These are phyloP conservation scores for Calliphora vicina DNA, from an alignment of 1,140 invertebrate genomes.

Conservation along the genomic window DNA sequence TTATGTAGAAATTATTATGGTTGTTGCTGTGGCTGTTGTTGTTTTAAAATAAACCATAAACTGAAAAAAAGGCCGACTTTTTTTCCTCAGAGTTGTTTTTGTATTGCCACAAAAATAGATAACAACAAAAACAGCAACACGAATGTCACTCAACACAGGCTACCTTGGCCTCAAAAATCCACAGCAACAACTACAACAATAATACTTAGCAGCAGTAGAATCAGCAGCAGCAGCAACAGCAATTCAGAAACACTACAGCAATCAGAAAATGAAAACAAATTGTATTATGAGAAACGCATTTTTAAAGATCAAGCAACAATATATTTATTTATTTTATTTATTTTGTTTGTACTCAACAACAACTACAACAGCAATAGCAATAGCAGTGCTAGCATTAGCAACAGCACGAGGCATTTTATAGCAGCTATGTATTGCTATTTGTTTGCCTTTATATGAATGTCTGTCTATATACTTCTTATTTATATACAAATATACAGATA, in stretches of 20 bases:
- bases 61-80: conserved; percentile 23
- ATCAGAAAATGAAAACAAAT: conserved; percentile 30
- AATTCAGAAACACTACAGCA: background rate
- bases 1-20: background rate
- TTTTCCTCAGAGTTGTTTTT: background rate
- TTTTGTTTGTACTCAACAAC: background rate
- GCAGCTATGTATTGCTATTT: background rate
- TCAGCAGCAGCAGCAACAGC: background rate
- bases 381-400: background rate
- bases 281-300: conserved; percentile 33
- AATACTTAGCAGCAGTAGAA: background rate
- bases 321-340: background rate
- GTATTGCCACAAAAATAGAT: conserved; percentile 29
- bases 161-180: conserved; percentile 31
- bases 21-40: background rate
- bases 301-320: conserved; percentile 22
- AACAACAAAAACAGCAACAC: conserved; percentile 14
- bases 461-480: background rate
- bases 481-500: background rate
- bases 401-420: background rate
- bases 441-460: no score
- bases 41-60: conserved; percentile 15
- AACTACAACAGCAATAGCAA: background rate
- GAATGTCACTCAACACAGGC: conserved; percentile 33
- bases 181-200: background rate